Evolutionary conservation across 2,797 vertebrate genomes (phyloP).

Genomic region (Crenichthys baileyi): DNA sequence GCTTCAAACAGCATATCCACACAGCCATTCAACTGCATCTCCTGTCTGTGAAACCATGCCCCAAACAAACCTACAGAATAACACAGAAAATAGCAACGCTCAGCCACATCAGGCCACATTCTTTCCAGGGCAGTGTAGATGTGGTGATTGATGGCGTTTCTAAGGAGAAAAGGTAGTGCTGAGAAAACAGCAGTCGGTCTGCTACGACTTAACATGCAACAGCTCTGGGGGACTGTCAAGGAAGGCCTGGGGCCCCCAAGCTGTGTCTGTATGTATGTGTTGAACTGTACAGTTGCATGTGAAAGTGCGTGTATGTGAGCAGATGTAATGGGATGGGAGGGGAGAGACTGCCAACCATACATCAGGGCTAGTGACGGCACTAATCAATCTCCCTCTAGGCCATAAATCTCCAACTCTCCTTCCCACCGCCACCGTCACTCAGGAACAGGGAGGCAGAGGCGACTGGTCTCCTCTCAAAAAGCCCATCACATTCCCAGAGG

Average conservation of each 20-base stretch:
- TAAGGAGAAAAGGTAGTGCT: conserved; percentile 74
- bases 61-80: conserved; percentile 67
- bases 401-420: conserved; percentile 80
- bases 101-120: conserved; percentile 55
- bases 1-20: conserved; percentile 67
- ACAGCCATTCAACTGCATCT: conserved; percentile 70
- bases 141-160: conserved; percentile 80
- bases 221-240: conserved; percentile 75
- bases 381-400: conserved; percentile 86
- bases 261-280: conserved; percentile 66
- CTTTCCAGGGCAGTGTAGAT: conserved; percentile 63
- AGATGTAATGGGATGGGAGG: conserved; percentile 72
- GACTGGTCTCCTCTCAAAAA: conserved; percentile 69
- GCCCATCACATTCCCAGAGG: conserved; percentile 49
- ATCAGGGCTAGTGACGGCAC: conserved; percentile 83
- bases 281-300: conserved; percentile 54
- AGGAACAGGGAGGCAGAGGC: conserved; percentile 66
- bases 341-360: conserved; percentile 80
- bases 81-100: conserved; percentile 64
- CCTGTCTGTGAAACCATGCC: conserved; percentile 64
- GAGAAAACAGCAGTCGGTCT: conserved; percentile 78
- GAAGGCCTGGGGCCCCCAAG: conserved; percentile 70
- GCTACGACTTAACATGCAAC: conserved; percentile 77
- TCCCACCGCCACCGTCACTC: conserved; percentile 70
- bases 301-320: conserved; percentile 49